Evolutionary conservation across 2,797 vertebrate species (phyloP), one percentile per base, ranked within the genome.

Genomic region (Malacoraja senta): DNA sequence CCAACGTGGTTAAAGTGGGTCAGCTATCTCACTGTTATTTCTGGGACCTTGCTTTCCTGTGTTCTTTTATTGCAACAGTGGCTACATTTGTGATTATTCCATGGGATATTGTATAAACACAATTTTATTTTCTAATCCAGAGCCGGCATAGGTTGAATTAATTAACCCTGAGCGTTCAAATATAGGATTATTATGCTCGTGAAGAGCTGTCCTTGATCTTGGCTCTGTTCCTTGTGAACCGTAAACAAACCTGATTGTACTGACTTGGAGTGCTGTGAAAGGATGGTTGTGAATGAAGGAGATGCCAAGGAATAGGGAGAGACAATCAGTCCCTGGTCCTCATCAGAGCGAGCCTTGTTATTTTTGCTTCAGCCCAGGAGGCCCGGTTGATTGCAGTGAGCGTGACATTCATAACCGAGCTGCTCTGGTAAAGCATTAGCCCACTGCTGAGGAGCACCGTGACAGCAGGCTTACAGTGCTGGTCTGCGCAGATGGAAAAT

Each of bases 241-340:
- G 35, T 74, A 71, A 92, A 76, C 58, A 71, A 44, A 76, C 72
- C 71, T 92, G 29, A 92, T 92, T 76, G 90, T 76, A 58, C 90
- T 53, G 38, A 76, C 7, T 76, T 92, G 68, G 38, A 58, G 24
- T 6, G 38, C n/a, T 58, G 24, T 53, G 24, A 72, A 74, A 24
- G 19, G 32, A 21, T 9, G 68, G 35, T 65, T 91, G 68, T 38
- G 63, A 83, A 83, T 53, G 29, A 35, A 32, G 15, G 32, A 78
- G 32, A 21, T 26, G 90, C 68, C 24, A 17, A 24, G 21, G 24
- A 12, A 58, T 84, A 29, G 8, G 26, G 24, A 91, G 90, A 76
- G 38, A 38, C 12, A 92, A 76, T 92, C 90, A 92, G 71, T 8
- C 71, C 13, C 71, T n/a, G 24, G 21, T 74, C 26, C 38, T 92